Evolutionary conservation across 2,797 vertebrate genomes (phyloP).

Genomic region (Falco novaeseelandiae): DNA sequence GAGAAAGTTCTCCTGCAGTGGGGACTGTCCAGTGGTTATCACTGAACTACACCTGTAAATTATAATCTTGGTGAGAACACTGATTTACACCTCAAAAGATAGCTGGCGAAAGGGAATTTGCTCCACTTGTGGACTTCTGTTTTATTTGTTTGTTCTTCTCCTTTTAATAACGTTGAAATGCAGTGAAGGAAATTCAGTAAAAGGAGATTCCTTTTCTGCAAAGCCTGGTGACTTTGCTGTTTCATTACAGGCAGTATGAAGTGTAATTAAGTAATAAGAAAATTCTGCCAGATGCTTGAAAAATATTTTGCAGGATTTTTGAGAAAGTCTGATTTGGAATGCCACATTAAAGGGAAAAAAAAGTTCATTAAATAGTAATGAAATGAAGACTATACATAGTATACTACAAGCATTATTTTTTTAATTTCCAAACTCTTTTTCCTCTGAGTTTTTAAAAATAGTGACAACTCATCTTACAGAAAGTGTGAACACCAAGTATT

Average conservation of each 20-base stretch:
- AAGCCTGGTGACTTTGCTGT: neutral
- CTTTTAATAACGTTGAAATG: neutral
- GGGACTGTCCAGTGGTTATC: neutral
- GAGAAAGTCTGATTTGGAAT: neutral
- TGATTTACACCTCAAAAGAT: neutral
- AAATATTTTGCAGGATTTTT: neutral
- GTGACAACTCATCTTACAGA: neutral
- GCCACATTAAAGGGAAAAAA: neutral
- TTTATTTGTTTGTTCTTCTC: neutral
- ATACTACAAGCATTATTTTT: neutral
- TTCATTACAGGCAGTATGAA: neutral
- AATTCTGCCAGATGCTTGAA: neutral
- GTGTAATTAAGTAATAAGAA: neutral
- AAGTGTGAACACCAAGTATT: neutral
- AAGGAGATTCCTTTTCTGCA: neutral
- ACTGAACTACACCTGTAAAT: neutral
- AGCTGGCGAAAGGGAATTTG: neutral
- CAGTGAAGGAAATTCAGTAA: neutral
- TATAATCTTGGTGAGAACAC: neutral
- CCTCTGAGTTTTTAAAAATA: neutral
- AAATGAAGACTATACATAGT: neutral
- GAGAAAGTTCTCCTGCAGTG: neutral
- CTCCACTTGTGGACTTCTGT: neutral
- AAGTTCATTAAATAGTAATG: neutral
- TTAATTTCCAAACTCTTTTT: neutral